A percentile compares a stretch with the other conserved stretches of the same genome.
Conservation (phyloP, 2,797 vertebrate genomes). For the Bradypus variegatus region DNA sequence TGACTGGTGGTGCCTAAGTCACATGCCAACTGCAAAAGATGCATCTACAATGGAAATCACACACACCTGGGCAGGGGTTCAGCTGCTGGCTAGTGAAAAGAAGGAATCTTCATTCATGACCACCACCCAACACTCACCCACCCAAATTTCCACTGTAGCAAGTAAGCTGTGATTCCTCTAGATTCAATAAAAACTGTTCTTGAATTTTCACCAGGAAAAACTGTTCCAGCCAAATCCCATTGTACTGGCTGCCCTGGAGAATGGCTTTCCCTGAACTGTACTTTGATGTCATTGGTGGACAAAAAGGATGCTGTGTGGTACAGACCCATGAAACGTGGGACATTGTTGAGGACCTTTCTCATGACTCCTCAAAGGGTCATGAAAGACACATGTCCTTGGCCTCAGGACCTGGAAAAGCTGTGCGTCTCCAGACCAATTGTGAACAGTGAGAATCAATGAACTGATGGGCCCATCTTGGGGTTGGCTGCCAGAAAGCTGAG, state of each 20-base stretch:
- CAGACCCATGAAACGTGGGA: neutral
- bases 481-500: neutral
- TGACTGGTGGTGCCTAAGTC: neutral
- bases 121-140: neutral
- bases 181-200: neutral
- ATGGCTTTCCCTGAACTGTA: neutral
- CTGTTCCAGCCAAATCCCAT: neutral
- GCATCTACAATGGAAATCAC: neutral
- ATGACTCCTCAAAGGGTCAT: neutral
- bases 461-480: accelerated
- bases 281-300: neutral
- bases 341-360: neutral
- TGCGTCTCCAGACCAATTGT: neutral
- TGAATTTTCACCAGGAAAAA: neutral
- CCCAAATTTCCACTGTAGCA: neutral
- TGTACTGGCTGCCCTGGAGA: neutral
- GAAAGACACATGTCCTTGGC: neutral
- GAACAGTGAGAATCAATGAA: neutral
- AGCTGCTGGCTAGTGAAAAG: neutral
- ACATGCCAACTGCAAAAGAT: neutral
- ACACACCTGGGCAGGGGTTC: neutral
- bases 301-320: neutral
- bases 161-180: neutral
- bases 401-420: neutral
- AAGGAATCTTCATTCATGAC: neutral